These are phyloP conservation scores for Patella caerulea DNA, from an alignment of 2,888 invertebrate species.

Conservation along the genomic window DNA sequence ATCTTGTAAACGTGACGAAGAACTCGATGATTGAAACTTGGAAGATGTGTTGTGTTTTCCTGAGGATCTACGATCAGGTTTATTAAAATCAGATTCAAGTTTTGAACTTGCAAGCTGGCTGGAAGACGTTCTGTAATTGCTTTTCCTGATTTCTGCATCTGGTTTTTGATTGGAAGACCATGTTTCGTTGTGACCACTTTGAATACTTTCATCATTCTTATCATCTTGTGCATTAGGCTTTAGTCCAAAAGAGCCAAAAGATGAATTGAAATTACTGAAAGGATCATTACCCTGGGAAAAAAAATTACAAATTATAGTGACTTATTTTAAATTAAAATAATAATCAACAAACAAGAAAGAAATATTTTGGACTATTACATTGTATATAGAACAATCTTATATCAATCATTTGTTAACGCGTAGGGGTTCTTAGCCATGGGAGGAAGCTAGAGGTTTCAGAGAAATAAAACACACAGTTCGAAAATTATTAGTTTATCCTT, in stretches of 20 bases:
- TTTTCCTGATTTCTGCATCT: neutral
- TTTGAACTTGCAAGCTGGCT: neutral
- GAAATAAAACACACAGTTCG: too few relatives aligned
- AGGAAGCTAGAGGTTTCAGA: too few relatives aligned
- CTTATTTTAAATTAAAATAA: too few relatives aligned
- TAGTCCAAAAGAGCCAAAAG: slow-evolving; percentile 52
- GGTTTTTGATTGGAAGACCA: neutral
- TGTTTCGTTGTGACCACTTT: neutral
- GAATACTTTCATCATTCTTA: neutral
- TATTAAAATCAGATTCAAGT: neutral
- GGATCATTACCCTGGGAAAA: slow-evolving; percentile 31
- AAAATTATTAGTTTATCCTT: too few relatives aligned
- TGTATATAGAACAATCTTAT: too few relatives aligned
- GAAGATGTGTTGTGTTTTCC: neutral
- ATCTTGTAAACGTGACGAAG: neutral
- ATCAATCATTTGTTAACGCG: too few relatives aligned
- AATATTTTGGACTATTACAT: too few relatives aligned
- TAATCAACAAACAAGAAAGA: too few relatives aligned
- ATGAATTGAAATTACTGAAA: slow-evolving; percentile 43
- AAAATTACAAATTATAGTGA: too few relatives aligned
- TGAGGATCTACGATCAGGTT: neutral
- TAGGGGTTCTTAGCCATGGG: too few relatives aligned
- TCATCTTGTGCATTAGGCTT: slow-evolving; percentile 17
- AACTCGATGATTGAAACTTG: neutral
- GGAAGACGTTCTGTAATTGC: slow-evolving; percentile 18